A percentile compares a stretch with the other conserved stretches of the same genome.
Evolutionary conservation across 2,797 vertebrate species (phyloP).

Genomic region (Cuculus canorus): DNA sequence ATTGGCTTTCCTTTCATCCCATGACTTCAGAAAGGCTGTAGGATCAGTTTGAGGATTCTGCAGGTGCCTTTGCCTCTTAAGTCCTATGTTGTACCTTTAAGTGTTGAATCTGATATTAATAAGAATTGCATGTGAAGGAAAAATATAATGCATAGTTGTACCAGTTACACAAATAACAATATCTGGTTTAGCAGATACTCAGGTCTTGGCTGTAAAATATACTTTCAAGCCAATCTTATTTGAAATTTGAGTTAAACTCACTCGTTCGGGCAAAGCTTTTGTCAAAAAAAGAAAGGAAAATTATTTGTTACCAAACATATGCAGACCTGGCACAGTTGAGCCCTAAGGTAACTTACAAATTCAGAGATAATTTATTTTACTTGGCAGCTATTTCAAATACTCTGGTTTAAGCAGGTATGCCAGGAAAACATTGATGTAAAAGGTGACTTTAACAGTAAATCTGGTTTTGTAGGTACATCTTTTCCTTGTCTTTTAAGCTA

Average conservation of each 20-base stretch:
- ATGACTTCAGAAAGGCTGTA: background rate
- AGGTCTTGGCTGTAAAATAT: background rate
- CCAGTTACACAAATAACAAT: background rate
- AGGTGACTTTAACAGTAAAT: constrained; percentile 48
- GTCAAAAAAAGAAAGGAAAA: constrained; percentile 19
- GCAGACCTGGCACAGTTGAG: constrained; percentile 27
- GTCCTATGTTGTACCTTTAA: background rate
- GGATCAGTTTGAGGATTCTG: background rate
- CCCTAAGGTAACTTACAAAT: constrained; percentile 67
- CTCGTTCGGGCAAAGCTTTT: constrained; percentile 3
- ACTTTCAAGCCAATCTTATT: background rate
- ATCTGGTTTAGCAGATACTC: background rate
- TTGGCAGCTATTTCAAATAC: constrained; percentile 74
- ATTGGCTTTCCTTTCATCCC: background rate
- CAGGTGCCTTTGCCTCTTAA: background rate
- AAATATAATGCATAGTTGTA: background rate
- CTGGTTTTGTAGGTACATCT: constrained; percentile 47
- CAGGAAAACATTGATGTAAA: constrained; percentile 58
- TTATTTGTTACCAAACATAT: constrained; percentile 22
- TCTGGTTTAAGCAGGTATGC: constrained; percentile 55
- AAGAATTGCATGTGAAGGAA: background rate
- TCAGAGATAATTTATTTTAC: constrained; percentile 77
- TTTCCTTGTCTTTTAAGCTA: constrained; percentile 20
- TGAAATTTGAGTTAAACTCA: background rate
- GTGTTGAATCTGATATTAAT: background rate